A percentile compares a stretch with the other conserved stretches of the same genome.
Conservation (phyloP, 2,113 vertebrate genomes). For the Percina caprodes region DNA sequence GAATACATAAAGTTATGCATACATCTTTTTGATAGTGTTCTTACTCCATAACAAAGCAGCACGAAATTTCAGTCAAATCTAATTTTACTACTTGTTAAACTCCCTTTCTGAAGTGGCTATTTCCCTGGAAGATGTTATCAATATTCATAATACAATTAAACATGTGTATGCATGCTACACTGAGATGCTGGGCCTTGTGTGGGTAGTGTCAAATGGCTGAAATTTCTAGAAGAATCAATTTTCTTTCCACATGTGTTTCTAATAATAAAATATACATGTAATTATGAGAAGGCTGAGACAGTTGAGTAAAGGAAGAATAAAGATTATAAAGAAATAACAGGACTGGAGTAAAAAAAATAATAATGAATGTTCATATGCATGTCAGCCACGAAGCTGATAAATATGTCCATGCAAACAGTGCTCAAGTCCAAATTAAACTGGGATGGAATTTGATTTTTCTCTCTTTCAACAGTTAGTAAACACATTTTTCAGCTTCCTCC, state of each 20-base stretch:
- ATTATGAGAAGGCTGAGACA: background rate
- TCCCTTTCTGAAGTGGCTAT: rapidly evolving
- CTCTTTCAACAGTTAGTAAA: constrained; percentile 88
- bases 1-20: no score
- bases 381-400: background rate
- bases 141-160: background rate
- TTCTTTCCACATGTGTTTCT: background rate
- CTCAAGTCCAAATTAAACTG: background rate
- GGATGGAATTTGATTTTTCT: background rate
- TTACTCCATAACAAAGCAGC: background rate
- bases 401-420: background rate
- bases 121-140: background rate
- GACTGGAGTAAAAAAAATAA: background rate
- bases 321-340: background rate
- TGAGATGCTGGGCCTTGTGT: background rate
- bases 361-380: background rate
- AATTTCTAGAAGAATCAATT: background rate
- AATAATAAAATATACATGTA: background rate
- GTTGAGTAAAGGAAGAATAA: background rate
- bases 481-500: constrained; percentile 97
- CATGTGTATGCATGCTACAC: background rate
- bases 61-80: background rate
- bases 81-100: background rate
- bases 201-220: background rate
- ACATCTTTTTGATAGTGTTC: no score